Percentiles rank a stretch among this genome's conserved stretches.
Evolutionary conservation across 2,888 invertebrate species (phyloP).

Genomic region (Diplolepis rosae): DNA sequence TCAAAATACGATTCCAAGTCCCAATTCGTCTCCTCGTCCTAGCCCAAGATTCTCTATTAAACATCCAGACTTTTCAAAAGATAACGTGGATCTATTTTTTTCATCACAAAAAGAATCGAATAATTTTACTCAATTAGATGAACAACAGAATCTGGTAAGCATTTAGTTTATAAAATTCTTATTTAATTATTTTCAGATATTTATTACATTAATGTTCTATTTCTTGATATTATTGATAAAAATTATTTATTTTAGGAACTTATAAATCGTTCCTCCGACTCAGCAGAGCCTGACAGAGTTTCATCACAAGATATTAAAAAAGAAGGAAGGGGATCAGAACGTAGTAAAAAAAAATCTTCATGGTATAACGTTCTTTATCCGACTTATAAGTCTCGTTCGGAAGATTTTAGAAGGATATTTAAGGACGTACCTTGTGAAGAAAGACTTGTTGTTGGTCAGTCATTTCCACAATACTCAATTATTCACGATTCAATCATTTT

Average conservation of each 20-base stretch:
- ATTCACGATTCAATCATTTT: too few species aligned
- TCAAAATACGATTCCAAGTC: slow-evolving; percentile 74
- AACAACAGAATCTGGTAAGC: slow-evolving; percentile 57
- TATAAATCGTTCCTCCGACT: slow-evolving; percentile 69
- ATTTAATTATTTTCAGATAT: not conserved
- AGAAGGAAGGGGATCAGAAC: slow-evolving; percentile 73
- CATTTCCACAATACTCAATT: slow-evolving; percentile 29
- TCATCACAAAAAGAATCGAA: slow-evolving; percentile 53
- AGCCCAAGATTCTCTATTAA: slow-evolving; percentile 67
- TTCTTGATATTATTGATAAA: not conserved
- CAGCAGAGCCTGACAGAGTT: slow-evolving; percentile 62
- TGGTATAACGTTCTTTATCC: slow-evolving; percentile 92
- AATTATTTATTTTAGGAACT: slow-evolving; percentile 57
- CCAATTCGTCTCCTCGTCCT: slow-evolving; percentile 75
- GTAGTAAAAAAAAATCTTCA: slow-evolving; percentile 84
- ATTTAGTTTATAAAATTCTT: not conserved
- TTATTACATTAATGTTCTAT: too few species aligned
- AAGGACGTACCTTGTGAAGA: slow-evolving; percentile 94
- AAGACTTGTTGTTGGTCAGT: slow-evolving; percentile 91
- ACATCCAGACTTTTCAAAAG: slow-evolving; percentile 43
- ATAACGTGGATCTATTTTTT: slow-evolving; percentile 50
- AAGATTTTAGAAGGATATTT: slow-evolving; percentile 94
- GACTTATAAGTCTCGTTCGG: slow-evolving; percentile 94
- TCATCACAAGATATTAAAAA: slow-evolving; percentile 63
- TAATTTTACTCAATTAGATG: slow-evolving; percentile 56